Evolutionary conservation across 2,888 invertebrate species (phyloP), one percentile per base, ranked within the genome.

Genomic region (Rhagium mordax): DNA sequence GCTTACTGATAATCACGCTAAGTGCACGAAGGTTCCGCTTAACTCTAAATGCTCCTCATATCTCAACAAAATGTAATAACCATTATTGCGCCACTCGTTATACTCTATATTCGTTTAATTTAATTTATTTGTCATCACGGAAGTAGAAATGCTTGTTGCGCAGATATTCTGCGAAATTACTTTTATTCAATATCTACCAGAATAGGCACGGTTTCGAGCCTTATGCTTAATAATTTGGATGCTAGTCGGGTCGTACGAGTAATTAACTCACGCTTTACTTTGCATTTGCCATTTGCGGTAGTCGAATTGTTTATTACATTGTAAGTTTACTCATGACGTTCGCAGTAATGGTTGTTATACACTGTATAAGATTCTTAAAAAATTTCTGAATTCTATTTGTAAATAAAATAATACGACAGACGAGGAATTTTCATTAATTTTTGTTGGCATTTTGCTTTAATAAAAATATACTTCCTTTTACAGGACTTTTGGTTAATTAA

Each of bases 1-100:
- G 81, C 81, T 83, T 81, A 81, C 82, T 81, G 84, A 84, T 84
- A 85, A 85, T 85, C 84, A 83, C 82, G 81, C 85, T 85, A 84
- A 85, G 85, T 85, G 85, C 84, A 80, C 79, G 81, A 77, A 79
- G 81, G 80, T 79, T 81, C 78, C 81, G 79, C 81, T 81, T 79
- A 81, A 81, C 80, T 80, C 80, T 78, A 79, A 84, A 83, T 82
- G 80, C 82, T 80, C 73, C 84, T 81, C 84, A 84, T 84, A 84
- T 84, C 84, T 84, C 84, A 83, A 81, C 82, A 49, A 81, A 84
- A 85, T 79, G 84, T 81, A 84, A 85, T 85, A 84, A 84, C 83
- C 83, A 82, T 84, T 83, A 84, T 83, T 84, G 83, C 81, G 79
- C 79, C 81, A 79, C 80, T 79, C 78, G 78, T 79, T 79, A 77